Evolutionary conservation across 1,140 invertebrate species (phyloP), one percentile per base, ranked within the genome.

Genomic region (Thrips palmi): DNA sequence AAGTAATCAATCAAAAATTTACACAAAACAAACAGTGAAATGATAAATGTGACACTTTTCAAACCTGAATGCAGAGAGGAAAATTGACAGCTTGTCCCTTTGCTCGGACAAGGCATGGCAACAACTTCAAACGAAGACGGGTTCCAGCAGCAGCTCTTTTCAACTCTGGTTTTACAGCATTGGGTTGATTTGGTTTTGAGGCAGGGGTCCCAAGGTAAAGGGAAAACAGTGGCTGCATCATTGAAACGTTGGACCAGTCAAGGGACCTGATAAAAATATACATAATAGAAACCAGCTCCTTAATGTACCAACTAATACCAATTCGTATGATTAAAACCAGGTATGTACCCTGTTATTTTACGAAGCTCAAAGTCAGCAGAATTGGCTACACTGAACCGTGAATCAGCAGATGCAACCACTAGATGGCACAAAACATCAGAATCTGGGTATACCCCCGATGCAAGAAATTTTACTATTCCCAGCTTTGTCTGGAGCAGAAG

Each of bases 341-440:
- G 32, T 33, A 48, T 41, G 51, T 58, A 80, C 76, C 67, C 71
- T 43, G 68, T 66, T 33, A 77, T 68, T 56, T 72, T 73, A 47
- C 76, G 80, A 11, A 84, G 50, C 44, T 78, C 76, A 46, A 70
- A 63, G 55, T 83, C 78, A 23, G 78, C 80, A 49, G 74, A 60
- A 57, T 79, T 80, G 18, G 78, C 76, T 31, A 86, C 75, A 57
- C 67, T 77, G 55, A 71, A 84, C 45, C 86, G 65, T 1, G 85
- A 86, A 54, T 93, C 88, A 1, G 86, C 73, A 6, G 82, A 76
- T 10, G 80, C 85, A 8, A 92, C 69, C 11, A 91, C 73, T 36
- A 88, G 62, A 43, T 83, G 76, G 39, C 77, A 59, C 14, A 87
- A 64, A 28, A 81, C 70, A 39, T 86, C 80, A 10, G 69, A 61